phyloP scores from a whole-genome alignment of 2,113 vertebrate species.

The Formicarius rufipectus region DNA sequence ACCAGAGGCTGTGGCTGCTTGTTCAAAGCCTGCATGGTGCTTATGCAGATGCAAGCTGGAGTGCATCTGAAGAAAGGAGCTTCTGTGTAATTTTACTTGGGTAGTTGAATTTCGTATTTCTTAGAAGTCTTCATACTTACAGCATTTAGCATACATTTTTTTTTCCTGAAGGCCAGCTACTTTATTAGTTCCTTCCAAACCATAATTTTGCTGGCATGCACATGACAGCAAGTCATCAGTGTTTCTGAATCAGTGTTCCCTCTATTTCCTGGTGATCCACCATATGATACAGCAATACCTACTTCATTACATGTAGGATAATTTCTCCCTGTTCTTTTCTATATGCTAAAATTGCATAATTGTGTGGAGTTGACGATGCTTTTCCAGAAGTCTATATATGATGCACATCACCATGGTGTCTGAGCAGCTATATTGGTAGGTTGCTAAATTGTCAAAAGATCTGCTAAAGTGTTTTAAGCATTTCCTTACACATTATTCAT shows the following conservation, averaged over 20 bases:
- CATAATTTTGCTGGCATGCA: background rate
- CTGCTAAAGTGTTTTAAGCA: background rate
- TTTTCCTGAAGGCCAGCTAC: background rate
- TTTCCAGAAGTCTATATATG: background rate
- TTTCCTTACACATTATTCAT: background rate
- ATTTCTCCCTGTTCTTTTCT: background rate
- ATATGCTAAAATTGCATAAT: background rate
- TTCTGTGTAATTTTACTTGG: background rate
- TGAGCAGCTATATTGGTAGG: background rate
- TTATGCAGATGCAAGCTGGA: background rate
- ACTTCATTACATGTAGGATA: rapidly evolving
- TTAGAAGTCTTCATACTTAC: background rate
- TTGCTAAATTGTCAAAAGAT: background rate
- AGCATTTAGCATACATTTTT: background rate
- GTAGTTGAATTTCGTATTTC: background rate
- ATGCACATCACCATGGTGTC: background rate
- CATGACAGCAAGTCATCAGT: background rate
- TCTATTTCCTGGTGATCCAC: background rate
- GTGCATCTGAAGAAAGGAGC: background rate
- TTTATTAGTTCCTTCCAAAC: background rate
- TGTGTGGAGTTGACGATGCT: background rate
- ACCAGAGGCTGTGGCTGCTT: background rate
- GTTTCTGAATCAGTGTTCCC: background rate
- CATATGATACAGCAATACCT: background rate
- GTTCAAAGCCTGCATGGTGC: background rate